Conservation (phyloP, 2,888 invertebrate species). For the Sesamia inferens region DNA sequence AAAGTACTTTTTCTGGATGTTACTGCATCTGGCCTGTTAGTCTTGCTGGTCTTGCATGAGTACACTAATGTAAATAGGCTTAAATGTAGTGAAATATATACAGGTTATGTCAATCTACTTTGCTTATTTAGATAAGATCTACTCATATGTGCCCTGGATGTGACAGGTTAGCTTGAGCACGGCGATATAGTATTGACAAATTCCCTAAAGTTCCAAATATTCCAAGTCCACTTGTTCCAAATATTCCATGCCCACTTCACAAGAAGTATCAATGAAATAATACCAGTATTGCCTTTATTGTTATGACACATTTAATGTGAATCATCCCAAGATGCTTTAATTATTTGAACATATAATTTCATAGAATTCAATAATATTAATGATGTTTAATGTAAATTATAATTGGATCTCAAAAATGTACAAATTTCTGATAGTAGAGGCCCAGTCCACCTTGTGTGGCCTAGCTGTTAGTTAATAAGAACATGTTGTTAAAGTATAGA, state of each 20-base stretch:
- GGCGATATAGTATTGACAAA: conserved; percentile 50
- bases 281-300: conserved; percentile 81
- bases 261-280: conserved; percentile 54
- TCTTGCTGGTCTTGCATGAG: conserved; percentile 51
- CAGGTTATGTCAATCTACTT: conserved; percentile 30
- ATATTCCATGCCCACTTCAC: not conserved
- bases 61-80: conserved; percentile 53
- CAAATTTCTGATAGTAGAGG: conserved; percentile 69
- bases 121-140: conserved; percentile 40
- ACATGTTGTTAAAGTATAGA: conserved; percentile 77
- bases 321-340: conserved; percentile 67
- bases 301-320: conserved; percentile 65
- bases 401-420: conserved; percentile 84
- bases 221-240: conserved; percentile 12
- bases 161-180: conserved; percentile 38
- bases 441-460: conserved; percentile 70
- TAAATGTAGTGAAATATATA: conserved; percentile 50
- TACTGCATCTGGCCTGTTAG: conserved; percentile 48
- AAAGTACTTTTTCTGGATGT: conserved; percentile 53
- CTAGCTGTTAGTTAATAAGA: conserved; percentile 79
- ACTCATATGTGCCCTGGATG: conserved; percentile 45
- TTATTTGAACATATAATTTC: conserved; percentile 67
- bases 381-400: conserved; percentile 63
- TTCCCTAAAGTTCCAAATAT: conserved; percentile 55
- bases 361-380: conserved; percentile 71